Evolutionary conservation across 2,113 vertebrate species (phyloP).

Genomic region (Athene noctua): DNA sequence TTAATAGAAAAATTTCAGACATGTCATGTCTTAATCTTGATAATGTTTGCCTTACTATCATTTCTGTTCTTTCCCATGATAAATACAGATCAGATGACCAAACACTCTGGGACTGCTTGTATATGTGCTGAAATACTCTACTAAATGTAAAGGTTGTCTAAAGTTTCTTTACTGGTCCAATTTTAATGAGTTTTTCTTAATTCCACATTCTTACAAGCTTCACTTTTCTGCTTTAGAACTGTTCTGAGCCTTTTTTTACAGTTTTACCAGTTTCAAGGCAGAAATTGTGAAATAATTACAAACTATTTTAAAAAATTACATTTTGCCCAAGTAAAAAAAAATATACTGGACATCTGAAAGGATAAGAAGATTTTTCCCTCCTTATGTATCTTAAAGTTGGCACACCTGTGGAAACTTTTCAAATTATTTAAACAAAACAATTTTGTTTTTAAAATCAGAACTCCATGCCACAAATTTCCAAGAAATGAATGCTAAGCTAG

Average conservation of each 20-base stretch:
- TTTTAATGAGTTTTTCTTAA: constrained; percentile 74
- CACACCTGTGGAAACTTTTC: constrained; percentile 26
- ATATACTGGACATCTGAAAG: background rate
- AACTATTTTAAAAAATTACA: background rate
- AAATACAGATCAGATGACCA: constrained; percentile 71
- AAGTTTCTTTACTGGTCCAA: constrained; percentile 62
- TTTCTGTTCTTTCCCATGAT: constrained; percentile 63
- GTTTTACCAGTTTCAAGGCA: constrained; percentile 62
- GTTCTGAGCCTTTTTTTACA: constrained; percentile 67
- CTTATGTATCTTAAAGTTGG: background rate
- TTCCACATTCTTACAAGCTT: background rate
- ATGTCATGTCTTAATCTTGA: constrained; percentile 36
- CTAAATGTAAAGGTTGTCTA: constrained; percentile 55
- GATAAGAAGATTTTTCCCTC: background rate
- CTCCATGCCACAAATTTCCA: constrained; percentile 54
- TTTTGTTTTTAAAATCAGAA: constrained; percentile 19
- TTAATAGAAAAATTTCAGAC: constrained; percentile 37
- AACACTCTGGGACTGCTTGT: constrained; percentile 74
- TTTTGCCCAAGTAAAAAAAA: constrained; percentile 17
- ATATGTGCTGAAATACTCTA: constrained; percentile 63
- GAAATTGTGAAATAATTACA: constrained; percentile 52
- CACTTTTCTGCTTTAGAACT: constrained; percentile 62
- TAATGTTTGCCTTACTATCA: constrained; percentile 74
- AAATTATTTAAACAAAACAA: constrained; percentile 17
- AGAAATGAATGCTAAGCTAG: constrained; percentile 69